Evolutionary conservation across 2,888 invertebrate genomes (phyloP).

Genomic region (Heliconius ethilla): DNA sequence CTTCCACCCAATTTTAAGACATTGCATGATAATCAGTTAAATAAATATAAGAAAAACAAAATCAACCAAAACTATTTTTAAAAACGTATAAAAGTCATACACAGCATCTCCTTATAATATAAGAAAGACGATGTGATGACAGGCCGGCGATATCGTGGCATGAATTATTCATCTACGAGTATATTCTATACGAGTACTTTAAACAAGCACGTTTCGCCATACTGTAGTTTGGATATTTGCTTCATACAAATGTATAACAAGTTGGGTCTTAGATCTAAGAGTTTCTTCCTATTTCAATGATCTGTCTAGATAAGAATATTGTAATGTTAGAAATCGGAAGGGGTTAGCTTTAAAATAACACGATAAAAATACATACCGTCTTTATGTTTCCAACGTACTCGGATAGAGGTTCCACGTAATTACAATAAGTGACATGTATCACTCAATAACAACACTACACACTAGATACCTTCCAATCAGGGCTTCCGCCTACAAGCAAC

Average conservation of each 20-base stretch:
- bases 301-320: background rate
- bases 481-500: too few relatives aligned
- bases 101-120: background rate
- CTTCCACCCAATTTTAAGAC: too few relatives aligned
- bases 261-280: background rate
- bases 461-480: too few relatives aligned
- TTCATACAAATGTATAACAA: constrained; percentile 19
- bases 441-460: too few relatives aligned
- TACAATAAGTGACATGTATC: too few relatives aligned
- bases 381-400: too few relatives aligned
- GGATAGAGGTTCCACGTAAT: too few relatives aligned
- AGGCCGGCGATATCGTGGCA: constrained; percentile 30
- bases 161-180: constrained; percentile 34
- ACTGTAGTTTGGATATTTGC: constrained; percentile 19
- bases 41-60: background rate
- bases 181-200: background rate
- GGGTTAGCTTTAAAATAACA: too few relatives aligned
- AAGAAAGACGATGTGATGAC: constrained; percentile 19
- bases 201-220: constrained; percentile 28
- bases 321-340: too few relatives aligned
- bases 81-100: background rate
- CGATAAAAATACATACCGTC: too few relatives aligned
- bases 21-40: too few relatives aligned
- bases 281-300: background rate
- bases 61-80: background rate